Evolutionary conservation across 2,113 vertebrate genomes (phyloP).

Genomic region (Oenanthe oenanthe): DNA sequence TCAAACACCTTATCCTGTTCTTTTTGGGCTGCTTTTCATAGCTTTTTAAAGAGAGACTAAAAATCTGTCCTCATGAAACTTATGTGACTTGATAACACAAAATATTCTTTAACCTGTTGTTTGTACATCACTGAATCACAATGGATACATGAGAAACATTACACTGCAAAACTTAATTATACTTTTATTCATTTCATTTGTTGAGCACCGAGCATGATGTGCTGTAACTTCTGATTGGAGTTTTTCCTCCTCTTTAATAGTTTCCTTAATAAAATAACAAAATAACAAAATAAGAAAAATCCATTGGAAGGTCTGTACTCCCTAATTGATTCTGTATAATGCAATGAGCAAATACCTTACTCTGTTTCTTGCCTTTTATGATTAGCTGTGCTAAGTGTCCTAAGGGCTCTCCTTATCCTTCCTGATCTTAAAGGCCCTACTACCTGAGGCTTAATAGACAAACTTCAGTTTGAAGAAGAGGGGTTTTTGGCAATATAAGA

Average conservation of each 20-base stretch:
- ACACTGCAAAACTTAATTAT: background rate
- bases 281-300: background rate
- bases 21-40: background rate
- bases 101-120: background rate
- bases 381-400: background rate
- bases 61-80: background rate
- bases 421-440: background rate
- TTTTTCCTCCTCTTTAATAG: background rate
- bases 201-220: accelerated
- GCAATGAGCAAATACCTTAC: background rate
- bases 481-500: background rate
- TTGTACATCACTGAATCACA: background rate
- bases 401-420: background rate
- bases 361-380: background rate
- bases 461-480: background rate
- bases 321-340: background rate
- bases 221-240: background rate
- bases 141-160: background rate
- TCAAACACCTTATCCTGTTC: background rate
- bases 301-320: background rate
- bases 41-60: background rate
- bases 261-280: background rate
- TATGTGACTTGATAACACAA: background rate
- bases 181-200: background rate
- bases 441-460: background rate